Conservation (phyloP, 2,113 vertebrate genomes). For the Phalacrocorax pelagicus region DNA sequence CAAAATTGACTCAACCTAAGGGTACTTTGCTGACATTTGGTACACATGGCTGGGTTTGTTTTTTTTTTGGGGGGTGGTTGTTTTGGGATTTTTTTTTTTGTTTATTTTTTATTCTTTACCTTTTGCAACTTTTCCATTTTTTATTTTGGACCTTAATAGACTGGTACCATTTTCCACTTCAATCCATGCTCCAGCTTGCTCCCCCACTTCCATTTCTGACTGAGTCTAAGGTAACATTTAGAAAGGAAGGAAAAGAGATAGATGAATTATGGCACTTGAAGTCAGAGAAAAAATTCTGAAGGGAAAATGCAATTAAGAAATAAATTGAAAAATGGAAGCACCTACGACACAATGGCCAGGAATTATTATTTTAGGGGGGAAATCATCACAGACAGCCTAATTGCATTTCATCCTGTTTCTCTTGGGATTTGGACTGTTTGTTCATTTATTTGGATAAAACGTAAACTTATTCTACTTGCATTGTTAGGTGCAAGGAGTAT, state of each 20-base stretch:
- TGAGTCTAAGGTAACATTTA: background rate
- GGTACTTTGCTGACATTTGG: background rate
- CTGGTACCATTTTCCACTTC: slow-evolving; percentile 3
- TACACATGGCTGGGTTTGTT: background rate
- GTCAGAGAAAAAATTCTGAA: background rate
- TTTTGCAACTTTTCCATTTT: background rate
- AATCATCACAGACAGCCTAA: slow-evolving; percentile 24
- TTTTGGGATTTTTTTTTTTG: background rate
- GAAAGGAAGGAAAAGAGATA: background rate
- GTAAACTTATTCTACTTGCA: background rate
- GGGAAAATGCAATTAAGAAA: slow-evolving; percentile 65
- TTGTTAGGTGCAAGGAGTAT: slow-evolving; percentile 14
- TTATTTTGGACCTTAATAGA: background rate
- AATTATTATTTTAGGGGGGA: slow-evolving; percentile 31
- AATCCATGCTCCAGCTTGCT: background rate
- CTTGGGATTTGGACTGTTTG: slow-evolving; percentile 27
- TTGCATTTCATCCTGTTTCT: slow-evolving; percentile 34
- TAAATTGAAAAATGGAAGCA: slow-evolving; percentile 64
- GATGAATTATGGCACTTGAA: slow-evolving; percentile 59
- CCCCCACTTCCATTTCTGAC: background rate
- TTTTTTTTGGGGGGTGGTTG: background rate
- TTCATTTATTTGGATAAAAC: slow-evolving; percentile 32
- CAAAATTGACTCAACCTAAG: background rate
- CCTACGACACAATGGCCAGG: slow-evolving; percentile 42
- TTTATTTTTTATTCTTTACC: background rate